phyloP scores from a whole-genome alignment of 2,797 vertebrate genomes.

The Petrocephalus sullivani region DNA sequence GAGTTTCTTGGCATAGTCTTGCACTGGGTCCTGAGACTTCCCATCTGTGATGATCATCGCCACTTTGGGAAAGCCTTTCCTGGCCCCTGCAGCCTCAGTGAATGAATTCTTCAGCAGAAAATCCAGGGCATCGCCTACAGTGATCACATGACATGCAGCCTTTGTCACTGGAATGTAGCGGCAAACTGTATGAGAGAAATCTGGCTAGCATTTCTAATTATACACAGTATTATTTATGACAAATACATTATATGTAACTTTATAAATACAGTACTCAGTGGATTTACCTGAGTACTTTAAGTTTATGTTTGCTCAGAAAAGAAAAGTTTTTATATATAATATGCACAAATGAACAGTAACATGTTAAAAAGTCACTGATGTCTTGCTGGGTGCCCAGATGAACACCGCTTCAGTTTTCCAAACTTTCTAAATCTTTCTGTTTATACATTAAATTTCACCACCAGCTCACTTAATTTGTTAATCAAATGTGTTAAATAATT shows the following conservation, averaged over 20 bases:
- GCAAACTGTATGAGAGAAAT: neutral
- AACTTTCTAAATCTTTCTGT: neutral
- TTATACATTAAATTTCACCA: neutral
- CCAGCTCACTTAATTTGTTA: neutral
- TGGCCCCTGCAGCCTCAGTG: slow-evolving; percentile 72
- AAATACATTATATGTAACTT: neutral
- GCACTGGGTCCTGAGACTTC: slow-evolving; percentile 80
- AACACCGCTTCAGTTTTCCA: neutral
- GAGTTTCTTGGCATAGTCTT: slow-evolving; percentile 73
- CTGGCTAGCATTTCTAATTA: neutral
- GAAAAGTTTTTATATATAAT: neutral
- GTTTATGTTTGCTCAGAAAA: neutral
- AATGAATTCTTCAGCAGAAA: slow-evolving; percentile 74
- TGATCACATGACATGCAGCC: neutral
- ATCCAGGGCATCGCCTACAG: slow-evolving; percentile 78
- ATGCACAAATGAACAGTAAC: neutral
- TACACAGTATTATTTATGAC: neutral
- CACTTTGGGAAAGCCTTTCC: slow-evolving; percentile 82
- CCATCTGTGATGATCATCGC: slow-evolving; percentile 86
- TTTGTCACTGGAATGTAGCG: neutral
- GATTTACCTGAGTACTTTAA: neutral
- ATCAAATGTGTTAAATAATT: neutral
- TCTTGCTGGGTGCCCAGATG: neutral
- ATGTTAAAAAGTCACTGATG: neutral
- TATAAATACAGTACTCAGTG: neutral